A percentile compares a stretch with the other conserved stretches of the same genome.
These are phyloP conservation scores for Hetaerina titia DNA, from an alignment of 2,888 invertebrate species.

Conservation along the genomic window DNA sequence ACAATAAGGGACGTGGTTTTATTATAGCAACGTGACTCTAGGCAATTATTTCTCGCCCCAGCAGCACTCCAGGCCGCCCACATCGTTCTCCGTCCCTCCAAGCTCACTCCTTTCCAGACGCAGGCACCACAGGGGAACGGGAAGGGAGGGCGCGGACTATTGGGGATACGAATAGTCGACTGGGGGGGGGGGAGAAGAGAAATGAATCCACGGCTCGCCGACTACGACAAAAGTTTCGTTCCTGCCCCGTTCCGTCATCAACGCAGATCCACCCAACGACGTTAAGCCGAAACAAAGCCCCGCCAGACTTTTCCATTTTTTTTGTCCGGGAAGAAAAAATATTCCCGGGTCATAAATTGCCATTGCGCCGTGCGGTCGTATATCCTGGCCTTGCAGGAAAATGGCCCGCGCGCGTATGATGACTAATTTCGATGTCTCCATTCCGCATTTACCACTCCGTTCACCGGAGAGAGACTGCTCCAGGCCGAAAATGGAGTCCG, in stretches of 20 bases:
- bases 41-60: no score
- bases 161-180: no score
- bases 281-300: conserved; percentile 9
- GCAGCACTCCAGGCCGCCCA: no score
- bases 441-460: background rate
- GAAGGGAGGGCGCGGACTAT: no score
- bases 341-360: background rate
- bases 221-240: background rate
- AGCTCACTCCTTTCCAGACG: no score
- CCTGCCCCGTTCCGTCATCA: background rate
- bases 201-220: background rate
- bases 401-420: background rate
- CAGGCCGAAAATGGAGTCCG: no score
- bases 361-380: background rate
- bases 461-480: no score
- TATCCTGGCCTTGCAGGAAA: background rate
- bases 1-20: background rate
- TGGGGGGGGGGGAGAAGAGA: background rate
- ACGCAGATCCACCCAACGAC: background rate
- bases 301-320: background rate
- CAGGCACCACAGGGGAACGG: no score
- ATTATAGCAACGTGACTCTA: background rate
- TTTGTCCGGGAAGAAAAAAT: background rate
- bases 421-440: background rate
- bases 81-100: no score